A percentile compares a stretch with the other conserved stretches of the same genome.
Conservation (phyloP, 2,113 vertebrate genomes). For the Anguilla japonica region DNA sequence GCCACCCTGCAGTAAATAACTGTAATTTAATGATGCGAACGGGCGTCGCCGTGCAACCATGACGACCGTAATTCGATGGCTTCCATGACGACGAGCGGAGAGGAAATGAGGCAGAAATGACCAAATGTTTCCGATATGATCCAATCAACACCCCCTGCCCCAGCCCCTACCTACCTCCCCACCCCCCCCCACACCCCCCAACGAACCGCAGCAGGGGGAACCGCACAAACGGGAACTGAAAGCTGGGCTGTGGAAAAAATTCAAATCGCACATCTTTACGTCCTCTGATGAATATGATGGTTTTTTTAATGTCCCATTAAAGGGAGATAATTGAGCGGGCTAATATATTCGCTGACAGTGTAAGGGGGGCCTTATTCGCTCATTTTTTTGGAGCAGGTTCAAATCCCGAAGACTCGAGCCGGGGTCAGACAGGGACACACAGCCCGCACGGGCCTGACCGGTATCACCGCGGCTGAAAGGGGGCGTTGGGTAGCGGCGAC, state of each 20-base stretch:
- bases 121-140: not conserved
- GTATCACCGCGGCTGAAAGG: not conserved
- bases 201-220: not conserved
- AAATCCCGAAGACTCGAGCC: not conserved
- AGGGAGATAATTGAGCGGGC: not conserved
- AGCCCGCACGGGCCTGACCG: not conserved
- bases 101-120: not conserved
- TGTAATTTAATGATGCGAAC: not conserved
- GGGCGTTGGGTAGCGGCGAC: not conserved
- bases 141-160: not conserved
- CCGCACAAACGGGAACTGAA: not conserved
- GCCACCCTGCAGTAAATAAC: not conserved
- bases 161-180: too few species aligned
- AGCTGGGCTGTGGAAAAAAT: not conserved
- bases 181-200: too few species aligned
- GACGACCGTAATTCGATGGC: not conserved
- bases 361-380: not conserved
- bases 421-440: not conserved
- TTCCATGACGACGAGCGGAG: not conserved
- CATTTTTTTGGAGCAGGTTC: not conserved
- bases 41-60: not conserved
- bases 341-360: not conserved
- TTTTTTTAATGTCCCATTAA: not conserved
- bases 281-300: not conserved
- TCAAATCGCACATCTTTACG: not conserved